Conservation (phyloP, 1,140 invertebrate genomes). For the Odontomachus brunneus region DNA sequence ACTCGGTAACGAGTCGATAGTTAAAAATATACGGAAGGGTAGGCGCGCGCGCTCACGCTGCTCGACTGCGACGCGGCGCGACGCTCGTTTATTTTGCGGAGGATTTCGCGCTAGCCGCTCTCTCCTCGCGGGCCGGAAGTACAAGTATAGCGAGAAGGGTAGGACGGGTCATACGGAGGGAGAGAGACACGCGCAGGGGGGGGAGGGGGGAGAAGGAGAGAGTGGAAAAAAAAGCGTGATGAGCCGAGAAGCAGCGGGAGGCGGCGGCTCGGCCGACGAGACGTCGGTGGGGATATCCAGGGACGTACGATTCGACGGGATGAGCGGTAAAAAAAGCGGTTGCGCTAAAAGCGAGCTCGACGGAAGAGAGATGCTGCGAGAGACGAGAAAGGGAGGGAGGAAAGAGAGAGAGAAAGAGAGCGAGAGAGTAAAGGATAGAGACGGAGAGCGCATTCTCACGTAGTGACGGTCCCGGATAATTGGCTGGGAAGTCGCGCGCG, state of each 20-base stretch:
- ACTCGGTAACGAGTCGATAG: conserved; percentile 74
- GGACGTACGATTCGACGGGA: conserved; percentile 70
- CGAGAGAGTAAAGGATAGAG: conserved; percentile 5
- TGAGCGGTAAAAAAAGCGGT: conserved; percentile 60
- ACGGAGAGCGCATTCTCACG: conserved; percentile 66
- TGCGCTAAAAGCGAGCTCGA: conserved; percentile 63
- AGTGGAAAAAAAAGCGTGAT: conserved; percentile 69
- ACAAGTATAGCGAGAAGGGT: conserved; percentile 76
- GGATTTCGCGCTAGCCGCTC: conserved; percentile 75
- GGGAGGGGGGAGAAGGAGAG: conserved; percentile 74
- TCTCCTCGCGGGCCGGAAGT: conserved; percentile 77
- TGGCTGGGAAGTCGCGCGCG: conserved; percentile 57
- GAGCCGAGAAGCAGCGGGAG: conserved; percentile 77
- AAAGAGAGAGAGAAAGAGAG: conserved; percentile 29
- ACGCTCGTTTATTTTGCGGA: conserved; percentile 77
- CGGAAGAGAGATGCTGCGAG: conserved; percentile 33
- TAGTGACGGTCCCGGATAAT: conserved; percentile 60
- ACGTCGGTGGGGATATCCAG: conserved; percentile 71
- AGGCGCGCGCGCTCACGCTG: conserved; percentile 9
- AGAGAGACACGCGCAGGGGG: conserved; percentile 45
- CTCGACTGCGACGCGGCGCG: conserved; percentile 26
- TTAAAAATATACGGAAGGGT: conserved; percentile 72
- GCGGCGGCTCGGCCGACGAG: conserved; percentile 48
- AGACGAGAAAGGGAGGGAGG: not conserved
- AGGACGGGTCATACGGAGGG: not conserved